Evolutionary conservation across 2,888 invertebrate genomes (phyloP), one percentile per base, ranked within the genome.

Genomic region (Cataglyphis altisquamis): DNA sequence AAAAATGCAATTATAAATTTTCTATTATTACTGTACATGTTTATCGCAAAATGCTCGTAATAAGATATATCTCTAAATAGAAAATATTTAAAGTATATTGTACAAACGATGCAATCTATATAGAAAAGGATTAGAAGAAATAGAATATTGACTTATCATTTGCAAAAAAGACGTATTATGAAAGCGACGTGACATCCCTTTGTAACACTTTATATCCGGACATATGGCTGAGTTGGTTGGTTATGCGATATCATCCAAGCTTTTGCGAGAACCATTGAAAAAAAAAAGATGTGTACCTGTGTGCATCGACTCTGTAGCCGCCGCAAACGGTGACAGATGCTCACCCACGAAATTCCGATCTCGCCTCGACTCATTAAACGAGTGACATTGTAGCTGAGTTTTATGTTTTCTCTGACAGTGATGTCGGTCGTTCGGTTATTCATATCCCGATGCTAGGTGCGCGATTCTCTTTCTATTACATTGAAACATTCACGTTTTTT

Each of bases 211-310:
- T 52, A 52, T 48, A 86, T 66, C 84, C 52, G 81, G 60, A 85
- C 83, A 87, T 89, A 70, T 78, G 63, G 83, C 73, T 86, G 84
- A 64, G 88, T 75, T 77, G 78, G 80, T 78, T 66, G 66, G 78
- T 57, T 52, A 72, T 48, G 74, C 75, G 72, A 70, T 63, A 68
- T 52, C 52, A 9, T 68, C 66, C 55, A 48, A 48, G 82, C 77
- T 83, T 86, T 88, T 81, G 84, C 81, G 82, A 86, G 84, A 86
- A 32, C 55, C 67, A 86, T 84, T 70, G 84, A 63, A 70, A 74
- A 86, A 83, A 87, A 80, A 75, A 41, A 29, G 25, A 25, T 62
- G 41, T 72, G 83, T 57, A 45, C 45, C 45, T 45, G 74, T 55
- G 60, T 41, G 21, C 78, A 77, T 82, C 48, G 60, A 77, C 66